Conservation (phyloP, 2,888 invertebrate genomes). For the Syrphus vitripennis region DNA sequence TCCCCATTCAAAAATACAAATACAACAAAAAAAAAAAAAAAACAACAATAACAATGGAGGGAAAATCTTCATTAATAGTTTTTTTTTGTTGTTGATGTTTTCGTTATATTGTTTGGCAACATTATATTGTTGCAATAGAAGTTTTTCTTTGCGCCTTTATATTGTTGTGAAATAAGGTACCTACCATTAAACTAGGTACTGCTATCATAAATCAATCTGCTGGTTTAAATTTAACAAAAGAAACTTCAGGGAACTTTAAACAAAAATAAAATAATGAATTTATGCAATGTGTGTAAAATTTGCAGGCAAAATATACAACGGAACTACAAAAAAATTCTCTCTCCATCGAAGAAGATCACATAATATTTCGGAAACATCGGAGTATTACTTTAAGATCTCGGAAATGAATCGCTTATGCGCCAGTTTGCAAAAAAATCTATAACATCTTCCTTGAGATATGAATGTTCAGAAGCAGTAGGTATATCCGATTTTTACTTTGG, state of each 20-base stretch:
- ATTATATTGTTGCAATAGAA: conserved; percentile 23
- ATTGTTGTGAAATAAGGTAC: conserved; percentile 25
- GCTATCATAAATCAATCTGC: conserved; percentile 1
- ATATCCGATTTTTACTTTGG: no score
- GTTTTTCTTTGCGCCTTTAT: conserved; percentile 17
- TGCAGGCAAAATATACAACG: not conserved
- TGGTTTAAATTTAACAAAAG: not conserved
- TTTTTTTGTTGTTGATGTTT: not conserved
- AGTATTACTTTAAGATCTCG: no score
- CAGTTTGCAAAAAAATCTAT: no score
- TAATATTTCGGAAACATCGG: no score
- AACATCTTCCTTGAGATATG: no score
- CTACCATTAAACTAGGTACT: not conserved
- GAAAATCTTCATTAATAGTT: conserved; percentile 41
- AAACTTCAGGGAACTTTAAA: not conserved
- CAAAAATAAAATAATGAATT: not conserved
- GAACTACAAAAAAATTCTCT: no score
- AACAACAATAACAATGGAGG: conserved; percentile 52
- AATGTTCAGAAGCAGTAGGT: no score
- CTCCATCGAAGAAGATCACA: no score
- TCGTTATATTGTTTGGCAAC: conserved; percentile 12
- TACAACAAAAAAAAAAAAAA: not conserved
- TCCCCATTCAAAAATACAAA: conserved; percentile 3
- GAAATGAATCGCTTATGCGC: no score
- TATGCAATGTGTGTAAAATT: not conserved